phyloP scores from a whole-genome alignment of 2,113 vertebrate genomes.

The Choloepus hoffmanni region DNA sequence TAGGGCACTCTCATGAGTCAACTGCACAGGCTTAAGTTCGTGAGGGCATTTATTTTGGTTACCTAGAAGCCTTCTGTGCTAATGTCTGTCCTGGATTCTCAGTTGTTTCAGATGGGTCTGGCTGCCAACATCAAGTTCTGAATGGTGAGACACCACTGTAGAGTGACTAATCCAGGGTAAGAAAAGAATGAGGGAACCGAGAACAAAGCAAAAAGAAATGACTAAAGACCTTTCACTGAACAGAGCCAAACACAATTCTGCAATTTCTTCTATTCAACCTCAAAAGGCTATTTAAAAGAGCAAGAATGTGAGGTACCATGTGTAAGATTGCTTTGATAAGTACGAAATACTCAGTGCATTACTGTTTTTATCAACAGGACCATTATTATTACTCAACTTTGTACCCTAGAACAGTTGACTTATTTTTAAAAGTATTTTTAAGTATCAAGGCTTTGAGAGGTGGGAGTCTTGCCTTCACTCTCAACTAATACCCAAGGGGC shows the following conservation, averaged over 20 bases:
- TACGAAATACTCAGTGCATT: not conserved
- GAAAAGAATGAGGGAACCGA: not conserved
- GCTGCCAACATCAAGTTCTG: not conserved
- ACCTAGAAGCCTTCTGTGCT: fast-evolving
- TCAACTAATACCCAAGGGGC: no score
- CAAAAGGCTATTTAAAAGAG: not conserved
- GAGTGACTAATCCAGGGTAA: no score
- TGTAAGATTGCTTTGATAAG: not conserved
- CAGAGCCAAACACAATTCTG: not conserved
- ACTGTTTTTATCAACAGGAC: not conserved
- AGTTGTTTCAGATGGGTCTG: fast-evolving
- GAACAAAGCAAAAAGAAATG: not conserved
- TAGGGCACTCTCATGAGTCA: no score
- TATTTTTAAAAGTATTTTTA: not conserved
- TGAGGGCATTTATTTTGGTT: not conserved
- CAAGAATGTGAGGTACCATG: not conserved
- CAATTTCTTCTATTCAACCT: not conserved
- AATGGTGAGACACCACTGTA: fast-evolving
- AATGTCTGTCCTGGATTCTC: fast-evolving
- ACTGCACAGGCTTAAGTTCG: not conserved
- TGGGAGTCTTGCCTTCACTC: not conserved
- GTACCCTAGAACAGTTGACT: not conserved
- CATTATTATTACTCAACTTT: not conserved
- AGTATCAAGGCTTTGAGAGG: not conserved
- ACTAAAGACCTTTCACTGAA: not conserved